phyloP scores from a whole-genome alignment of 2,888 invertebrate genomes.

The Maniola hyperantus region DNA sequence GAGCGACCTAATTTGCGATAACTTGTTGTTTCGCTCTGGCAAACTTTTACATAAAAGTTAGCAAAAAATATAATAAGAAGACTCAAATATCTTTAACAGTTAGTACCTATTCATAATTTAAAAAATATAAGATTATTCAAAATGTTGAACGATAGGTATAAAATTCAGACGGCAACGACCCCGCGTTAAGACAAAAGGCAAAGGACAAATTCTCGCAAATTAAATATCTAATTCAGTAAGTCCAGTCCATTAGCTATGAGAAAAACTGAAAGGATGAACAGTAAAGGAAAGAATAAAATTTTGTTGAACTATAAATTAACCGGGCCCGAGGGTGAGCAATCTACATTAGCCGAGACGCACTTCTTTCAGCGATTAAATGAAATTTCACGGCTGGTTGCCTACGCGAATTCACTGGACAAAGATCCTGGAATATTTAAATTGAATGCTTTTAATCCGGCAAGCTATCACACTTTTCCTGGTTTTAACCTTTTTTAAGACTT shows the following conservation, averaged over 20 bases:
- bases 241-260: constrained; percentile 54
- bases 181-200: constrained; percentile 1
- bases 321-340: constrained; percentile 64
- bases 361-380: constrained; percentile 78
- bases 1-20: no score
- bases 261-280: constrained; percentile 70
- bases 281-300: constrained; percentile 77
- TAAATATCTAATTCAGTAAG: constrained; percentile 53
- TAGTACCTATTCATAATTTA: background rate
- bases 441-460: constrained; percentile 67
- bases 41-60: no score
- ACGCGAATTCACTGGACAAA: constrained; percentile 74
- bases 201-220: constrained; percentile 45
- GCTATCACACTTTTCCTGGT: constrained; percentile 39
- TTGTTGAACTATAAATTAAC: constrained; percentile 79
- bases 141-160: background rate
- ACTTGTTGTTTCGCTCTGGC: no score
- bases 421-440: constrained; percentile 76
- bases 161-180: constrained; percentile 3
- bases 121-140: background rate
- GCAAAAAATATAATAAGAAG: background rate
- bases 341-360: constrained; percentile 79
- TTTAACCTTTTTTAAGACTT: constrained; percentile 32
- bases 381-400: constrained; percentile 77
- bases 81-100: background rate